Conservation (phyloP, 2,113 vertebrate species). For the Tapirus terrestris region DNA sequence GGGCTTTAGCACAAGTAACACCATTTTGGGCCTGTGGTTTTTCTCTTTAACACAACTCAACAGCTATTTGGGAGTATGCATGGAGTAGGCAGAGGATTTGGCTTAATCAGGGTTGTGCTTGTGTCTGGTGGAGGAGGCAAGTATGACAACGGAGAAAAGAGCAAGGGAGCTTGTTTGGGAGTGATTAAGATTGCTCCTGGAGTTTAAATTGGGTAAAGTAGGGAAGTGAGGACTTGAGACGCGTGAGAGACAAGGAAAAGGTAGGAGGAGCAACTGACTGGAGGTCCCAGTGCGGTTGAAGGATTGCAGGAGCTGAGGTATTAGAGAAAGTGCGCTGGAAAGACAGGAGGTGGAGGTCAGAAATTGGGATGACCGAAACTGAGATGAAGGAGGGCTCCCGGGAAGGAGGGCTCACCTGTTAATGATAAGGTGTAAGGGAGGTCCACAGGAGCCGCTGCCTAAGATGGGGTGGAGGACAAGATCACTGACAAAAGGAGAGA, state of each 20-base stretch:
- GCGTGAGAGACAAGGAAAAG: background rate
- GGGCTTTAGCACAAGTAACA: no score
- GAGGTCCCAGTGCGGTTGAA: background rate
- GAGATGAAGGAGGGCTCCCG: background rate
- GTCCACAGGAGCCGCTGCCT: background rate
- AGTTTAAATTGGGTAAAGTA: background rate
- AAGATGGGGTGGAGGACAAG: background rate
- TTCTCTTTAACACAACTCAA: background rate
- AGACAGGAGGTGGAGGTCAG: background rate
- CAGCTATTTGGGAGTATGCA: background rate
- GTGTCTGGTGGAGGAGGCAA: background rate
- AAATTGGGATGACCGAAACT: background rate
- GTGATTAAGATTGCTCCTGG: rapidly evolving
- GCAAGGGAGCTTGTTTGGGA: background rate
- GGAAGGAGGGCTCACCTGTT: no score
- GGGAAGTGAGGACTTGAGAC: background rate
- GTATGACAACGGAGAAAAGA: background rate
- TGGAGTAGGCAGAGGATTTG: background rate
- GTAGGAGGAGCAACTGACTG: background rate
- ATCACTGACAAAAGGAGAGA: background rate
- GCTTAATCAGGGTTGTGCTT: no score
- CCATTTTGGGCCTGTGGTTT: no score
- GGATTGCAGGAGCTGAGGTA: background rate
- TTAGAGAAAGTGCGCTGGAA: background rate
- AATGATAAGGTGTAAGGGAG: background rate